Evolutionary conservation across 2,888 invertebrate species (phyloP).

Genomic region (Linhomoeus sp.): DNA sequence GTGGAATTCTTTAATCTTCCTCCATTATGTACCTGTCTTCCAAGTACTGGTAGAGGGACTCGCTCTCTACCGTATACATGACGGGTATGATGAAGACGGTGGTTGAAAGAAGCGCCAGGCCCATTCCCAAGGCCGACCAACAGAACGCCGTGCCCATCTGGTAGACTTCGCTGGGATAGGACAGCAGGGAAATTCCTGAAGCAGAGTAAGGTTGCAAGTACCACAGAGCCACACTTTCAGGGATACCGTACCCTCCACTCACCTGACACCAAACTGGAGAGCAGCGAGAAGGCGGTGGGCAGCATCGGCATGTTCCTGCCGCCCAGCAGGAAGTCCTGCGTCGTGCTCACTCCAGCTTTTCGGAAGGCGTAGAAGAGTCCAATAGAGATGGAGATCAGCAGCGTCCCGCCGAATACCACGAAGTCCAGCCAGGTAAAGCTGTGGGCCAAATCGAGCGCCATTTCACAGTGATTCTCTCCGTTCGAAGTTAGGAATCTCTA

Average conservation of each 20-base stretch:
- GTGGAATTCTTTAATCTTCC: background rate
- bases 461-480: too few species aligned
- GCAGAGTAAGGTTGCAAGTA: too few species aligned
- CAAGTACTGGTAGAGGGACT: conserved; percentile 1
- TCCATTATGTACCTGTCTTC: background rate
- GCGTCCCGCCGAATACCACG: conserved; percentile 1
- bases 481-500: too few species aligned
- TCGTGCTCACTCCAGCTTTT: background rate
- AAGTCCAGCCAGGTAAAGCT: conserved; percentile 1
- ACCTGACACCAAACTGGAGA: conserved; percentile 6
- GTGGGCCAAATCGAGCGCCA: too few species aligned
- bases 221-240: too few species aligned
- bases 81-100: background rate
- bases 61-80: background rate
- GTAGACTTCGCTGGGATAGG: conserved; percentile 6
- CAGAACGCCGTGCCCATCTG: conserved; percentile 4
- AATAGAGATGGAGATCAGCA: conserved; percentile 1
- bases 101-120: background rate
- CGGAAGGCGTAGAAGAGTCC: conserved; percentile 2
- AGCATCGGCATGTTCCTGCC: conserved; percentile 3
- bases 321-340: conserved; percentile 3
- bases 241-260: too few species aligned
- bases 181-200: too few species aligned
- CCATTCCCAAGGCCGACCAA: background rate
- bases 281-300: conserved; percentile 4